Conservation (phyloP, 2,113 vertebrate genomes). For the Channa argus region DNA sequence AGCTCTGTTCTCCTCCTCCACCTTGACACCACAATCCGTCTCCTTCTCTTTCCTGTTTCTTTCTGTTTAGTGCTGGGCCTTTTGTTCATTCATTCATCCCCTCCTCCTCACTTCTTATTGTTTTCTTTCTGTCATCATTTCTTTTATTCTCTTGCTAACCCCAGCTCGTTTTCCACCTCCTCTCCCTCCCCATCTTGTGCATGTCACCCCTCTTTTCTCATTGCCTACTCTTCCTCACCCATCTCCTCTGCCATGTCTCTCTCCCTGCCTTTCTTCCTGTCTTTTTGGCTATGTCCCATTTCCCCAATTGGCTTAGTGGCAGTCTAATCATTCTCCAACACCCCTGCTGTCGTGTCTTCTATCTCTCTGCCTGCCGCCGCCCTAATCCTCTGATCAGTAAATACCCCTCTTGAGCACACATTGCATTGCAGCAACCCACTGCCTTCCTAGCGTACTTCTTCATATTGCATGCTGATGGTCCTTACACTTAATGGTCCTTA, state of each 20-base stretch:
- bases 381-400: constrained; percentile 82
- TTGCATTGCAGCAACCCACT: constrained; percentile 37
- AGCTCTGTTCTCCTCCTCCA: constrained; percentile 20
- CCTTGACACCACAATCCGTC: constrained; percentile 33
- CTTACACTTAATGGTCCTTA: constrained; percentile 32
- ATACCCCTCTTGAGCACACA: constrained; percentile 66
- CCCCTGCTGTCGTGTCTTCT: constrained; percentile 75
- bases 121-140: constrained; percentile 21
- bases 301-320: constrained; percentile 79
- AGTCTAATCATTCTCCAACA: constrained; percentile 79
- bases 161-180: constrained; percentile 1
- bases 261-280: constrained; percentile 44
- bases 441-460: constrained; percentile 40
- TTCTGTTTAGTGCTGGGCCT: constrained; percentile 4
- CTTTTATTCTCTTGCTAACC: constrained; percentile 16
- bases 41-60: constrained; percentile 10
- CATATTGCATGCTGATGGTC: constrained; percentile 44
- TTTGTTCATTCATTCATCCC: constrained; percentile 26
- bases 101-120: constrained; percentile 33
- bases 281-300: constrained; percentile 72
- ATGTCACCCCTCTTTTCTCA: constrained; percentile 12
- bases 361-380: constrained; percentile 55
- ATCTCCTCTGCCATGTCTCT: background rate
- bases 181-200: constrained; percentile 12
- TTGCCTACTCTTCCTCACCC: constrained; percentile 6